Base-by-base conservation (phyloP, 2,888 invertebrate species). In the Orthosia incerta region DNA sequence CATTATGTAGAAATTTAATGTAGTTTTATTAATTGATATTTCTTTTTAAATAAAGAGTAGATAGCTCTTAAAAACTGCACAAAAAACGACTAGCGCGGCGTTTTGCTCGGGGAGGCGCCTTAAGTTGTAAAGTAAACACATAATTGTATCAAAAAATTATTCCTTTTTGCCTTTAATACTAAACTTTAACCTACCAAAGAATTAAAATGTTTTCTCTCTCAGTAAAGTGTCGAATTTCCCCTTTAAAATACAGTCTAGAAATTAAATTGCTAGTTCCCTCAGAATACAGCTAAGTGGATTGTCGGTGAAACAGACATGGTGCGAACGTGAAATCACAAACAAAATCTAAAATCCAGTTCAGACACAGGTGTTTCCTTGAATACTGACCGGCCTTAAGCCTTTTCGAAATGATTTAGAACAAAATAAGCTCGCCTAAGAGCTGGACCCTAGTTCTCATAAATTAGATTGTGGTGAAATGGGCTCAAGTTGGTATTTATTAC, bases 361-460 rank as follows among this genome's bases (percentile, higher is more conserved):
- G 68, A 16, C 45, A 9, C 61, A 78, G 76, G 65, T 81, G 57
- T 69, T 78, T 71, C 53, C 55, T 56, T 57, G n/a, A 63, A 46
- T 7, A 55, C 51, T 62, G 66, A 45, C 53, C 57, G n/a, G 51
- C 69, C 53, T 53, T 74, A 73, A 75, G 70, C 77, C 59, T 63
- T 62, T 59, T 55, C n/a, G 20, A 71, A 76, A 71, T 83, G 53
- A 77, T 80, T 76, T 53, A 74, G 71, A 67, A 67, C 50, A 23
- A n/a, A 82, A 45, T 70, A 78, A 80, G 63, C 51, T 56, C 20
- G 51, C 26, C 48, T 61, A 20, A 26, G 67, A 53, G 23, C 46
- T 66, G 15, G 57, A 62, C 53, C 46, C 18, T 59, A 45, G 53
- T 56, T 65, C 23, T 26, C 20, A 39, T 80, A 65, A 80, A 57